Conservation (phyloP, 2,888 invertebrate genomes). For the Dryocosmus kuriphilus region DNA sequence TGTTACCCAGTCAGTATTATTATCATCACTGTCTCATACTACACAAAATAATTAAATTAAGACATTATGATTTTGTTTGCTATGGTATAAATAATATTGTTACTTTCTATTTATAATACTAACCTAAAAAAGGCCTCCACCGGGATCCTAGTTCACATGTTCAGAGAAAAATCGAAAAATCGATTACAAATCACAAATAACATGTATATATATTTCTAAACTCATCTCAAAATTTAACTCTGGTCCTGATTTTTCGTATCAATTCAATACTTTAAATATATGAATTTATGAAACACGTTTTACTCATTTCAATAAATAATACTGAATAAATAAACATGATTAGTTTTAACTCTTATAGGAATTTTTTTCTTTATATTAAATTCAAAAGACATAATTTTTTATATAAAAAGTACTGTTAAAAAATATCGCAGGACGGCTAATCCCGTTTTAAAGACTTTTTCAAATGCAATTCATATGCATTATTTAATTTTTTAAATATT, state of each 20-base stretch:
- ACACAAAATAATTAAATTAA: slow-evolving; percentile 14
- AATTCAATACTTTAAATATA: background rate
- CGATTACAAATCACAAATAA: too few species aligned
- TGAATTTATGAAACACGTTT: background rate
- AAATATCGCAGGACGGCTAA: background rate
- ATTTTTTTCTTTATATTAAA: background rate
- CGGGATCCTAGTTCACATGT: slow-evolving; percentile 7
- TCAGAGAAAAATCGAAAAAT: slow-evolving; percentile 2
- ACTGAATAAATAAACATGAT: background rate
- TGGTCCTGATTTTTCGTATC: background rate
- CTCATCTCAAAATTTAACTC: background rate
- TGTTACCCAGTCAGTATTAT: background rate
- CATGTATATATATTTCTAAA: background rate
- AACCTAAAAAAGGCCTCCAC: slow-evolving; percentile 23
- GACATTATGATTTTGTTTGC: background rate
- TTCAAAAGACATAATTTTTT: background rate
- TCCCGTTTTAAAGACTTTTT: background rate
- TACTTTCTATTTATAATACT: background rate
- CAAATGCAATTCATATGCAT: background rate
- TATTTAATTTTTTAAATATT: background rate
- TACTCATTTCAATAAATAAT: slow-evolving; percentile 21
- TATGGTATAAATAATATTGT: slow-evolving; percentile 10
- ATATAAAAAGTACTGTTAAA: background rate
- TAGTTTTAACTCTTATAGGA: background rate
- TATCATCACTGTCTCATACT: slow-evolving; percentile 1